A percentile compares a stretch with the other conserved stretches of the same genome.
phyloP scores from a whole-genome alignment of 2,888 invertebrate genomes.

The Pachydiplax longipennis region DNA sequence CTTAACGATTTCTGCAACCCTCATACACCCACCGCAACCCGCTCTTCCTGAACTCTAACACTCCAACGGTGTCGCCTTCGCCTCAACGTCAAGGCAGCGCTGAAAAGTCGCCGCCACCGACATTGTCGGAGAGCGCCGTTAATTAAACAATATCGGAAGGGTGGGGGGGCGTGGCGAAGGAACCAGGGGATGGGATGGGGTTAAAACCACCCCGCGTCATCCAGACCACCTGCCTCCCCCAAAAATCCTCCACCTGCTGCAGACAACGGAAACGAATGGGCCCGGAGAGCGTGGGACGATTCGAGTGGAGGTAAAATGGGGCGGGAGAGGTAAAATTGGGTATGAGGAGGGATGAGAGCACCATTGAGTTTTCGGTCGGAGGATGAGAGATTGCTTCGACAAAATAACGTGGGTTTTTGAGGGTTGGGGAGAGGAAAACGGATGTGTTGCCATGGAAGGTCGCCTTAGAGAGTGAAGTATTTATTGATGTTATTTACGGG shows the following conservation, averaged over 20 bases:
- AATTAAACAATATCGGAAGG: neutral
- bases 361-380: constrained; percentile 22
- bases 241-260: constrained; percentile 3
- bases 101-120: neutral
- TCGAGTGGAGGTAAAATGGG: neutral
- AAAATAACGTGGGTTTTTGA: constrained; percentile 34
- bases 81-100: neutral
- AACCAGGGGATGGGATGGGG: neutral
- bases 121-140: neutral
- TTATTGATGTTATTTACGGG: constrained; percentile 28
- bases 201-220: neutral
- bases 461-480: constrained; percentile 5
- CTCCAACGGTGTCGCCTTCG: neutral
- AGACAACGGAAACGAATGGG: constrained; percentile 36
- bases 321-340: neutral
- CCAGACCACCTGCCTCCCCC: neutral
- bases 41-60: neutral
- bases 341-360: neutral
- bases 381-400: constrained; percentile 40
- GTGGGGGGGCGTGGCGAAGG: neutral
- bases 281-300: neutral
- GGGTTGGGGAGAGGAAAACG: neutral
- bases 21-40: neutral
- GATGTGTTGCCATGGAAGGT: constrained; percentile 25
- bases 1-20: neutral